These are phyloP conservation scores for Strigamia transsilvanica DNA, from an alignment of 2,888 invertebrate genomes.

Conservation along the genomic window DNA sequence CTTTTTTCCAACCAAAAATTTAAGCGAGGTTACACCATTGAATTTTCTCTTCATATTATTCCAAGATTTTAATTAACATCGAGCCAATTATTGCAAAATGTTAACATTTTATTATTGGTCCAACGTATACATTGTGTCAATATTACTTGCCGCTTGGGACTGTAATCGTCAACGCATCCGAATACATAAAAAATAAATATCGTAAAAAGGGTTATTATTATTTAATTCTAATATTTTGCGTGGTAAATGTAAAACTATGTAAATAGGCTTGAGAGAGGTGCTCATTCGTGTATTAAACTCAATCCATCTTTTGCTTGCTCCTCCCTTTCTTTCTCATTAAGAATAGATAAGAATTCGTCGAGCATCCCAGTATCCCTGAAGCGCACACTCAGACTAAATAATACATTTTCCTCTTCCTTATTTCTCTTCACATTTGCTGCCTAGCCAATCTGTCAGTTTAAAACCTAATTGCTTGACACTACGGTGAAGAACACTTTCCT, in stretches of 20 bases:
- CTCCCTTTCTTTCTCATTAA: conserved; percentile 28
- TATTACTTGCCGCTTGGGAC: too few relatives aligned
- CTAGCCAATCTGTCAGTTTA: conserved; percentile 31
- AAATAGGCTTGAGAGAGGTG: neutral
- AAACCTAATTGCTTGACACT: conserved; percentile 36
- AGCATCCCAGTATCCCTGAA: conserved; percentile 32
- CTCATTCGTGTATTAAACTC: conserved; percentile 31
- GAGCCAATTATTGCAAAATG: too few relatives aligned
- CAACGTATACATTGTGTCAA: too few relatives aligned
- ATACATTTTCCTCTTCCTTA: conserved; percentile 28
- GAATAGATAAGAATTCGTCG: conserved; percentile 32
- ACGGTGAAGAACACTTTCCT: neutral
- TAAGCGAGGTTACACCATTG: too few relatives aligned
- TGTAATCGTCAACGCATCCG: too few relatives aligned
- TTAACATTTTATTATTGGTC: too few relatives aligned
- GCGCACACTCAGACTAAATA: conserved; percentile 39
- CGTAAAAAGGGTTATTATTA: too few relatives aligned
- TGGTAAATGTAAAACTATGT: neutral
- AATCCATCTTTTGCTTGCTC: conserved; percentile 14
- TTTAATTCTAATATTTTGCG: neutral
- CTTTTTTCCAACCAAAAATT: too few relatives aligned
- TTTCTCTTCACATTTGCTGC: conserved; percentile 22
- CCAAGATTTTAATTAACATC: too few relatives aligned
- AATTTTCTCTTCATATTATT: too few relatives aligned
- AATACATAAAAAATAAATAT: too few relatives aligned